These are phyloP conservation scores for Amaurobius ferox DNA, from an alignment of 2,888 invertebrate genomes.

Conservation along the genomic window DNA sequence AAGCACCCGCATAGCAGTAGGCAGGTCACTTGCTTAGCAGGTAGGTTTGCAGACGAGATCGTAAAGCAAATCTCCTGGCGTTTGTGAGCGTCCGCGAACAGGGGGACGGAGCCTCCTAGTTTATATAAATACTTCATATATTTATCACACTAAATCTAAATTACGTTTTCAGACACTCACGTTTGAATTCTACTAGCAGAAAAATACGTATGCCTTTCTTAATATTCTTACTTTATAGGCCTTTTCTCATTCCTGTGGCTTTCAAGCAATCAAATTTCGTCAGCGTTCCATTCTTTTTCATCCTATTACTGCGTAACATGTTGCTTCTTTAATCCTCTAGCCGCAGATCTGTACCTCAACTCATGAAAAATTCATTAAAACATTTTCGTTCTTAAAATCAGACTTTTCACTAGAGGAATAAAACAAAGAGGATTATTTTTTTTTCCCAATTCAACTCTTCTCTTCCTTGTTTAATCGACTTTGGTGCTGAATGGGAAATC, in stretches of 20 bases:
- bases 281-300: neutral
- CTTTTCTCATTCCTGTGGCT: neutral
- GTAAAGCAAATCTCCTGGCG: too few relatives aligned
- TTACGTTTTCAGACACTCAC: too few relatives aligned
- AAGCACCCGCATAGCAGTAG: too few relatives aligned
- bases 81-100: too few relatives aligned
- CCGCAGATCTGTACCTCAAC: constrained; percentile 11
- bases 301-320: neutral
- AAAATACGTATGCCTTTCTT: too few relatives aligned
- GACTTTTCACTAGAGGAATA: constrained; percentile 10
- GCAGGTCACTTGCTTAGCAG: too few relatives aligned
- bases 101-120: too few relatives aligned
- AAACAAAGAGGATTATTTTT: neutral
- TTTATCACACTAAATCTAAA: too few relatives aligned
- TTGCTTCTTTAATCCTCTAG: constrained; percentile 12
- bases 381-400: constrained; percentile 16
- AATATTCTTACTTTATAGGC: too few relatives aligned
- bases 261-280: neutral
- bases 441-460: neutral
- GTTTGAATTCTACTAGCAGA: too few relatives aligned
- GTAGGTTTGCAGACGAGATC: too few relatives aligned
- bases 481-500: neutral
- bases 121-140: too few relatives aligned
- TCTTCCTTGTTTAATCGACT: constrained; percentile 10
- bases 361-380: constrained; percentile 18